phyloP scores from a whole-genome alignment of 2,113 vertebrate species.

The Asarcornis scutulata region DNA sequence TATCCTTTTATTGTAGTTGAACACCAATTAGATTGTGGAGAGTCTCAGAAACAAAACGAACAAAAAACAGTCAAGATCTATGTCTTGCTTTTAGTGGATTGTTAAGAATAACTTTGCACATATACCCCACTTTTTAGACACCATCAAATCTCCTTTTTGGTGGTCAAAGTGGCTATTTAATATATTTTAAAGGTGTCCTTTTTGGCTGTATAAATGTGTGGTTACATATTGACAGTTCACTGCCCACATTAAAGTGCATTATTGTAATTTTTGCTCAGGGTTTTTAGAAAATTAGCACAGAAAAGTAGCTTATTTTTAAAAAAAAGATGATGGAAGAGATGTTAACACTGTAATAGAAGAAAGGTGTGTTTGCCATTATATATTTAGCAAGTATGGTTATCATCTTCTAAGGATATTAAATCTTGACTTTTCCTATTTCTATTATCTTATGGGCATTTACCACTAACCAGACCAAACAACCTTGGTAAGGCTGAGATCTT shows the following conservation, averaged over 20 bases:
- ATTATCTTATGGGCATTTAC: constrained; percentile 92
- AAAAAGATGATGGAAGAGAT: constrained; percentile 82
- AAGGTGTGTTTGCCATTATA: constrained; percentile 83
- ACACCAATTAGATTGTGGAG: constrained; percentile 80
- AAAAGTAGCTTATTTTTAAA: constrained; percentile 88
- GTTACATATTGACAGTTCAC: constrained; percentile 90
- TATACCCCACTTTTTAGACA: constrained; percentile 74
- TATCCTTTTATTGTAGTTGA: constrained; percentile 80
- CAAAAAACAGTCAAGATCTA: constrained; percentile 77
- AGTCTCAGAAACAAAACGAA: constrained; percentile 72
- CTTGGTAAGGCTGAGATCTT: constrained; percentile 90
- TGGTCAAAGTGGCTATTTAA: constrained; percentile 78
- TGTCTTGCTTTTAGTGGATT: constrained; percentile 82
- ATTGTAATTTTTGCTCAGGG: constrained; percentile 97
- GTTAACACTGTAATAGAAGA: constrained; percentile 85
- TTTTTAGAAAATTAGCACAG: constrained; percentile 91
- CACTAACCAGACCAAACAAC: constrained; percentile 98
- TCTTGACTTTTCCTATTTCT: constrained; percentile 87
- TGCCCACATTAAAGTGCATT: constrained; percentile 96
- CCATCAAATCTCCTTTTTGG: constrained; percentile 73
- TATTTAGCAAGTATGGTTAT: constrained; percentile 84
- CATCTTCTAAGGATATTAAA: constrained; percentile 82
- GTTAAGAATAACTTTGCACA: constrained; percentile 85
- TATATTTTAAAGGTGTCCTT: constrained; percentile 81
- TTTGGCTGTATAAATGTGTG: constrained; percentile 82